phyloP scores from a whole-genome alignment of 2,797 vertebrate genomes.

The Lutjanus campechanus region DNA sequence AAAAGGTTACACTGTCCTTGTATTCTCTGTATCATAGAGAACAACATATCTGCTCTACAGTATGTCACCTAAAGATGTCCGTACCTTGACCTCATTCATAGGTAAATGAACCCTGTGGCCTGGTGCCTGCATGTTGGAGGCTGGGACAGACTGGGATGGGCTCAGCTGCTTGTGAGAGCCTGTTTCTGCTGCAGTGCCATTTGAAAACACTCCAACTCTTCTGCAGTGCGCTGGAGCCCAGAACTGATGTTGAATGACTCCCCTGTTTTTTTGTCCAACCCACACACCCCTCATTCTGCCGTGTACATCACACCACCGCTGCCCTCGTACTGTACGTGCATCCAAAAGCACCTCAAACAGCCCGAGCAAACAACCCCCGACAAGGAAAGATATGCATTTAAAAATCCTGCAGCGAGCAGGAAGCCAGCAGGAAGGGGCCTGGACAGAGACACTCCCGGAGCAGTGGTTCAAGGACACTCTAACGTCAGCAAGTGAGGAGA shows the following conservation, averaged over 20 bases:
- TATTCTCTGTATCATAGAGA: slow-evolving; percentile 34
- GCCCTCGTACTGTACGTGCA: slow-evolving; percentile 21
- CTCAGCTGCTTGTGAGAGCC: slow-evolving; percentile 53
- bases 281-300: slow-evolving; percentile 37
- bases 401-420: slow-evolving; percentile 20
- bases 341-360: slow-evolving; percentile 44
- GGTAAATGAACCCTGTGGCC: not conserved
- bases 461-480: slow-evolving; percentile 54
- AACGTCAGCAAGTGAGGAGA: slow-evolving; percentile 30
- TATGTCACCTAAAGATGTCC: not conserved
- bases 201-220: slow-evolving; percentile 80
- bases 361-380: slow-evolving; percentile 5
- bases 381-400: slow-evolving; percentile 40
- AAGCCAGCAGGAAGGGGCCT: slow-evolving; percentile 1
- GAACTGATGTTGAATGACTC: slow-evolving; percentile 72
- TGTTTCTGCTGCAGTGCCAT: slow-evolving; percentile 79
- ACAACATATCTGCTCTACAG: slow-evolving; percentile 20
- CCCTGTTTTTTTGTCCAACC: slow-evolving; percentile 46
- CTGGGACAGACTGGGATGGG: slow-evolving; percentile 60
- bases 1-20: slow-evolving; percentile 55
- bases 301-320: slow-evolving; percentile 51
- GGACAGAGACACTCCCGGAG: slow-evolving; percentile 5
- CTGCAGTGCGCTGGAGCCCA: slow-evolving; percentile 80
- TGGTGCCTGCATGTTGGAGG: slow-evolving; percentile 23
- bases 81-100: slow-evolving; percentile 24